Evolutionary conservation across 2,888 invertebrate species (phyloP), one percentile per base, ranked within the genome.

Genomic region (Luperina nickerlii): DNA sequence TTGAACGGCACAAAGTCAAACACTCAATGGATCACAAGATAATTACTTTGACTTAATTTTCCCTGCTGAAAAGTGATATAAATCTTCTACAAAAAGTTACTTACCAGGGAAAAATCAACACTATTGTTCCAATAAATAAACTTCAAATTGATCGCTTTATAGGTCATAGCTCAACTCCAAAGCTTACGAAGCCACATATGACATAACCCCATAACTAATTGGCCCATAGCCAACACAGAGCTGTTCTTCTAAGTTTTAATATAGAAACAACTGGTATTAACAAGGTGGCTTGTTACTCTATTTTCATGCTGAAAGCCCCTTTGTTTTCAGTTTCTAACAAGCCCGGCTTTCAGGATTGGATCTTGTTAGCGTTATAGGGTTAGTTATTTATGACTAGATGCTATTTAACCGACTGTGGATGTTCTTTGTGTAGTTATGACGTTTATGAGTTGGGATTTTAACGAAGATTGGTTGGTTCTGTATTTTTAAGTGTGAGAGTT

Each of bases 241-340:
- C 85, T 79, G 90, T 90, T 92, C 91, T 90, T 92, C 92, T 90
- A 89, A 90, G 91, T 92, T 94, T 95, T 94, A 95, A 95, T 95
- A 95, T 93, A 95, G 93, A 93, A 92, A 92, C 90, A 91, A 89
- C 88, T 90, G 86, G 90, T 88, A 92, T 93, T 95, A 95, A 95
- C 93, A 92, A 94, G 91, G 91, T 91, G 85, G 89, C 92, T 94
- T 93, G 93, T 95, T 94, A 92, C 92, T 94, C 93, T 94, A 95
- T 95, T 94, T 95, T 91, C 92, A 93, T 90, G 87, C 91, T 93
- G 91, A 94, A 93, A 92, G 94, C 92, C 86, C 91, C 94, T 94
- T 95, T 96, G 96, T 95, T 94, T 94, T 90, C 89, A 87, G 86
- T 87, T 88, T 89, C 80, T 92, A 93, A 93, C 92, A 93, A 92